Base-by-base conservation (phyloP, 2,888 invertebrate genomes). In the Brachyptera putata region DNA sequence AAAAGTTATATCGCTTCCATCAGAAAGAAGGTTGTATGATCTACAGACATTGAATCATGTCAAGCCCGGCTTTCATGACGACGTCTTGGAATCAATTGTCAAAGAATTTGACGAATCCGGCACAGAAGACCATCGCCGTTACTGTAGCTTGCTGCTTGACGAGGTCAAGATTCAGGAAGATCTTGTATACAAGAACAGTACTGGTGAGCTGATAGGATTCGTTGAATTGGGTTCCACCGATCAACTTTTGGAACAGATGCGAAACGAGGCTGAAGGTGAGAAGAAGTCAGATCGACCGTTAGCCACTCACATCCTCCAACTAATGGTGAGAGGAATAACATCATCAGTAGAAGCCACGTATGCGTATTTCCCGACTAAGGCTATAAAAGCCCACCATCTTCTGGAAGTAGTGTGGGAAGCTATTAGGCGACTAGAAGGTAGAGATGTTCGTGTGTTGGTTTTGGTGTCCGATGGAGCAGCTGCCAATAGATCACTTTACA, bases 81-180 rank as follows among this genome's bases (percentile, higher is more conserved):
- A 26, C 5, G 50, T 50, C 9, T 50, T 50, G 34, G 30, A 50
- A 5, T 50, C 30, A 5, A 50, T 50, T 18, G 13, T 2, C 2
- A 30, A 30, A 9, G 50, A 50, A 26, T 9, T 50, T 3, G 34
- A 50, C 13, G 18, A 26, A 9, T 1, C 50, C 13, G 50, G 50
- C 21, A 21, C 3, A 3, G 50, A 50, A 50, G 50, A 50, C 11
- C 50, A 50, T 25, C 4, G 14, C 1, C 26, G 50, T 1, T 50
- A 30, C 16, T 50, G 50, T 16, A 2, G 30, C 2, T 13, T 50
- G 2, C 21, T 50, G 7, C 18, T 30, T 2, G 50, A 50, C 30
- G 50, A 50, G 18, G 30, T 50, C 3, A 50, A 50, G 14, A 30
- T 50, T 16, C 50, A 50, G 14, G 49, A 49, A 26, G 25, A 49